These are phyloP conservation scores for Eutolmus rufibarbis DNA, from an alignment of 2,888 invertebrate species.

Conservation along the genomic window DNA sequence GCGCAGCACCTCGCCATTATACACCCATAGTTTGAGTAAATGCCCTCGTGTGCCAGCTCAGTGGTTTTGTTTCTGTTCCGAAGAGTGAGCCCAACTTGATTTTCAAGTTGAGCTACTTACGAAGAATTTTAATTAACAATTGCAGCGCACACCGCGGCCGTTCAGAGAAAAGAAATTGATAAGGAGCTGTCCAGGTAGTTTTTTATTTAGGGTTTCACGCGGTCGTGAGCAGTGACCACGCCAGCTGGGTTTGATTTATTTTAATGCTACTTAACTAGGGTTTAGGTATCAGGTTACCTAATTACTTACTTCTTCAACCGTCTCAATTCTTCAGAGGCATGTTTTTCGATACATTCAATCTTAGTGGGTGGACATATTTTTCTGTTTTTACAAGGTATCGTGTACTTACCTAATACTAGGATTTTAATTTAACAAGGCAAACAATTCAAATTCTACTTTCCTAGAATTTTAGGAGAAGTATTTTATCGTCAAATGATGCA, in stretches of 20 bases:
- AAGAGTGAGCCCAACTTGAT: neutral
- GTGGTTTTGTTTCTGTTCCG: neutral
- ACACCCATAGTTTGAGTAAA: neutral
- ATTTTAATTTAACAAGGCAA: no score
- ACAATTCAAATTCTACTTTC: no score
- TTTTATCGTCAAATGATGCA: no score
- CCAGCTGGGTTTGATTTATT: neutral
- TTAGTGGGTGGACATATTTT: neutral
- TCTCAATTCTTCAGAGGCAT: neutral
- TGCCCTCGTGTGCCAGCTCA: neutral
- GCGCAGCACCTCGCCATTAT: neutral
- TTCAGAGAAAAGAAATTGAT: neutral
- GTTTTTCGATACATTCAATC: neutral
- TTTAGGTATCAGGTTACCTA: neutral
- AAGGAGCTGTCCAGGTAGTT: neutral
- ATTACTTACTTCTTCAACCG: neutral
- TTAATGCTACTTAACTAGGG: neutral
- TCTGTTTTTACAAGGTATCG: no score
- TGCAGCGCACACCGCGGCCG: neutral
- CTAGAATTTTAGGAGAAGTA: no score
- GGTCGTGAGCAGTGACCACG: neutral
- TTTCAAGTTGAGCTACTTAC: conserved; percentile 21
- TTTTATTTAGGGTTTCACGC: neutral
- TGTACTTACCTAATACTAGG: no score
- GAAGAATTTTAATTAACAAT: conserved; percentile 8